Base-by-base conservation (phyloP, 2,888 invertebrate species). In the Dorcus parallelipipedus region DNA sequence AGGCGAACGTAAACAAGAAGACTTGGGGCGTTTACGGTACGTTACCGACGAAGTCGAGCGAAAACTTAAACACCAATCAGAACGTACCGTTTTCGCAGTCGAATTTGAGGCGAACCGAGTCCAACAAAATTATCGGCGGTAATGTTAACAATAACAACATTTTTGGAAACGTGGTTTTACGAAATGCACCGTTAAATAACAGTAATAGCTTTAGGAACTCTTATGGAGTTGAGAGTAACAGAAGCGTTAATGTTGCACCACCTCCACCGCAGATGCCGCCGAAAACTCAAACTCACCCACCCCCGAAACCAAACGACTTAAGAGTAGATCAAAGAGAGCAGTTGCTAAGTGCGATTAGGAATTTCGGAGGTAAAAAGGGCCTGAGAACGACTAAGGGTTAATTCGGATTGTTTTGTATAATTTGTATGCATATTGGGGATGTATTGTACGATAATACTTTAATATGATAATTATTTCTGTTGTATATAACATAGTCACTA, bases 291-390 rank as follows among this genome's bases (percentile, higher is more conserved):
- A 10, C 41, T 17, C 40, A 41, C 10, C 33, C 42, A 9, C 7
- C 10, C 9, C 41, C 58, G 23, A 64, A 57, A 60, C 63, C 58
- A 55, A 56, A 55, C 9, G 66, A 66, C 39, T 58, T 64, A 17
- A 70, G 73, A 48, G 68, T 76, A 2, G 88, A 90, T 74, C 82
- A 86, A 0, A 79, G 89, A 48, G 85, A 87, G 65, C 83, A 85
- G 68, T 78, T 92, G 38, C 77, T 91, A 74, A 83, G 84, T 51
- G 87, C 89, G 14, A 91, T 91, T 69, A 80, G 89, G 63, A 86
- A 82, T 72, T 90, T 90, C 63, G 87, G 88, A 9, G 79, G 79
- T 5, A 77, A 76, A 57, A 76, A 76, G 56, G 78, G 78, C 23
- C 65, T 79, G 42, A 52, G 54, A 49, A 47, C 56, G 23, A 41